Conservation (phyloP, 2,888 invertebrate species). For the Drosophila greeni region DNA sequence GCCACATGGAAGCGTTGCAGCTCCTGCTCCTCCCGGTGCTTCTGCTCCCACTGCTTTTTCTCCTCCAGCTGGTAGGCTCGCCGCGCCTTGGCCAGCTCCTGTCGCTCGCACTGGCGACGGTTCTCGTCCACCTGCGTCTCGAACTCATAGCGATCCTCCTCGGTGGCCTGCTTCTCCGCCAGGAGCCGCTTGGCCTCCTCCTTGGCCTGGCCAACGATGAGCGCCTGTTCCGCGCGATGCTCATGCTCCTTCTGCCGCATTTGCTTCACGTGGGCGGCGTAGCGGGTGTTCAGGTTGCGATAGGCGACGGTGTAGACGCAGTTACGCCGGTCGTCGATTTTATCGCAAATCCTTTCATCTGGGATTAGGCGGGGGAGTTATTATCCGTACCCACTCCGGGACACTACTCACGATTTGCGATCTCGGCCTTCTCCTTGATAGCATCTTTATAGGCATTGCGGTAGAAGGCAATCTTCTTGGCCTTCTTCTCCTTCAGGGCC, state of each 20-base stretch:
- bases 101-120: conserved; percentile 32
- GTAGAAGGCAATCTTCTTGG: conserved; percentile 40
- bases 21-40: conserved; percentile 15
- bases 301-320: conserved; percentile 43
- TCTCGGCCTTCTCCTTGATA: conserved; percentile 43
- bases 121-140: conserved; percentile 31
- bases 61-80: conserved; percentile 46
- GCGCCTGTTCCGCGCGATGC: conserved; percentile 17
- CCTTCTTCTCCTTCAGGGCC: conserved; percentile 23
- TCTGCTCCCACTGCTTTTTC: conserved; percentile 8
- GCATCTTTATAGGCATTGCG: conserved; percentile 46
- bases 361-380: fast-evolving
- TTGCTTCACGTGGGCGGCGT: conserved; percentile 21
- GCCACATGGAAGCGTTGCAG: conserved; percentile 58
- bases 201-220: conserved; percentile 21
- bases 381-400: fast-evolving
- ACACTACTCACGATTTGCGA: conserved; percentile 45
- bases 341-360: conserved; percentile 53
- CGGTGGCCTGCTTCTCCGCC: not conserved
- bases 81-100: conserved; percentile 45
- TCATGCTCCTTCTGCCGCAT: conserved; percentile 9
- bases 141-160: conserved; percentile 4
- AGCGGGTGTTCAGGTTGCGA: conserved; percentile 33
- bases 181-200: conserved; percentile 10
- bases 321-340: conserved; percentile 54